Evolutionary conservation across 2,113 vertebrate species (phyloP), one percentile per base, ranked within the genome.

Genomic region (Platichthys flesus): DNA sequence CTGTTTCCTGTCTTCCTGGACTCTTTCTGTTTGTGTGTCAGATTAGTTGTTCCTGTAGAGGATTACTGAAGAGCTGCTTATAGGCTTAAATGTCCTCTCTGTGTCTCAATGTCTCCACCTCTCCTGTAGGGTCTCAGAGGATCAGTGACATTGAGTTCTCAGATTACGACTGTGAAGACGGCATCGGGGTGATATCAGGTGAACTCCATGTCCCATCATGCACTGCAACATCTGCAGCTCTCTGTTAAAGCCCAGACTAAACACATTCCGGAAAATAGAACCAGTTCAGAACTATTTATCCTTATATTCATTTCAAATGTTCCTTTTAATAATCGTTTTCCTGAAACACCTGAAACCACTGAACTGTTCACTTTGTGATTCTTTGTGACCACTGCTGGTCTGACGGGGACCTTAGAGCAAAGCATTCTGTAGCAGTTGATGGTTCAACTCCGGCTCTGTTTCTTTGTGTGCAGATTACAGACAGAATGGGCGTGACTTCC

Each of bases 61-160:
- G 84, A 80, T 87, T 87, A 83, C 2, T 57, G 67, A 52, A 20
- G 74, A 87, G 81, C 74, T 68, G 59, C 74, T 85, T 79, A 82
- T 42, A 67, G 71, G 72, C 24, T 88, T 81, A 78, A 84, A 81
- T 37, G 24, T 62, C 68, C 68, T 55, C 15, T 23, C 54, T 65
- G 26, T 59, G 28, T 74, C 7, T 49, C 16, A 24, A 1, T 45
- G 9, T 13, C 52, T 21, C 15, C 31, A 31, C 18, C 14, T 18
- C 5, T 47, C 23, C 61, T 81, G 28, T 84, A 99, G 98, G 97
- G 81, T 97, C 96, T 79, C 97, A 98, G 90, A 94, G 96, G 90
- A 97, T 98, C 93, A 98, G 96, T 62, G 97, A 99, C 81, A 95
- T 95, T 28, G 97, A 99, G 94, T 95, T 98, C 69, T 98, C 97